A percentile compares a stretch with the other conserved stretches of the same genome.
Conservation (phyloP, 2,888 invertebrate genomes). For the Lepeophtheirus nordmannii region DNA sequence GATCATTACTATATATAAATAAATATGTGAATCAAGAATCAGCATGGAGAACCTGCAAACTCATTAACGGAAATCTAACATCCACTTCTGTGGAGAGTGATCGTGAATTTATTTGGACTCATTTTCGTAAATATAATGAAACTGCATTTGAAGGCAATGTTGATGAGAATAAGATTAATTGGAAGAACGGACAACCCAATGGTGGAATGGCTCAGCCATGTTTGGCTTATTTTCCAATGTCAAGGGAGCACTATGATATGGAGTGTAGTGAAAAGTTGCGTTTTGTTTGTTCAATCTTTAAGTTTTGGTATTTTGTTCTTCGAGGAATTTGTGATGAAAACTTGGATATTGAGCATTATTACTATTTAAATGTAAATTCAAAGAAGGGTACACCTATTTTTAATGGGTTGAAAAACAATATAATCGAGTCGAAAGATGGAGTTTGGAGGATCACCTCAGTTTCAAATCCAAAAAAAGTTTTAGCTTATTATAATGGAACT, state of each 20-base stretch:
- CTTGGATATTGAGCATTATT: not conserved
- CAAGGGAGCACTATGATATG: not conserved
- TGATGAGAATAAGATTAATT: not conserved
- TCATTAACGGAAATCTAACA: no score
- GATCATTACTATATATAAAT: no score
- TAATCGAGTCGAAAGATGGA: not conserved
- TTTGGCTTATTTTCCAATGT: not conserved
- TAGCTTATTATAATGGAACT: not conserved
- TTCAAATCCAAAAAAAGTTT: not conserved
- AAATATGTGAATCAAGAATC: no score
- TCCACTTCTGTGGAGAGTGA: no score
- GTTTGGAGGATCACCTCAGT: not conserved
- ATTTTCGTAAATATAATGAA: no score
- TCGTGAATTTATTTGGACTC: no score
- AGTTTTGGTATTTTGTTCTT: not conserved
- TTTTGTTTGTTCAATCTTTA: not conserved
- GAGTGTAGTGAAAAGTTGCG: not conserved
- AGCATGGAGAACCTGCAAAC: no score
- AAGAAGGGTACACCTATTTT: not conserved
- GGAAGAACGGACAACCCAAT: not conserved
- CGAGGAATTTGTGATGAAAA: not conserved
- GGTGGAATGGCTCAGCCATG: not conserved
- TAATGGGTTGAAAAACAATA: not conserved
- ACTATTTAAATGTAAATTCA: not conserved
- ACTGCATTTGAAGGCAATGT: not conserved